A percentile compares a stretch with the other conserved stretches of the same genome.
phyloP scores from a whole-genome alignment of 2,888 invertebrate genomes.

The Rotaria sp. region DNA sequence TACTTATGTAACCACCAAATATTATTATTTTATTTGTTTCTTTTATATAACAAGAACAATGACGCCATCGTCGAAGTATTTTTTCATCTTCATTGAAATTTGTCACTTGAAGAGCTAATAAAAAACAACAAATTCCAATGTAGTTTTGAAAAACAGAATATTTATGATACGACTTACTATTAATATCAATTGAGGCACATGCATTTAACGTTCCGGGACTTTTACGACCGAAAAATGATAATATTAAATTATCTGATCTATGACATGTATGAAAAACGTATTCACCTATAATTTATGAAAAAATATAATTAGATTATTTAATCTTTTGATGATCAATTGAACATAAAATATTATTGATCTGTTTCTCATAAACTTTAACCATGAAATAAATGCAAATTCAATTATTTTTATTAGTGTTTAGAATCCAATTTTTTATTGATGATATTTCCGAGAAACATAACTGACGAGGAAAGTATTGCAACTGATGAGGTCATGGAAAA shows the following conservation, averaged over 20 bases:
- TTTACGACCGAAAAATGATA: neutral
- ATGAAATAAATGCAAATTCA: too few relatives aligned
- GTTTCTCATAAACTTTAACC: too few relatives aligned
- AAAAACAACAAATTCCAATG: neutral
- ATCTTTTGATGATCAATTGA: neutral
- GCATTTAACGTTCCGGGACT: neutral
- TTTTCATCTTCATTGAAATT: neutral
- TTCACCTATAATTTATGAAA: neutral
- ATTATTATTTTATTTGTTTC: neutral
- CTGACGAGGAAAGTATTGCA: too few relatives aligned
- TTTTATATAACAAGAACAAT: slow-evolving; percentile 3
- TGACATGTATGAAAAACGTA: slow-evolving; percentile 29
- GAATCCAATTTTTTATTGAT: too few relatives aligned
- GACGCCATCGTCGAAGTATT: slow-evolving; percentile 1
- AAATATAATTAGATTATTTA: too few relatives aligned
- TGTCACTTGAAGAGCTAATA: neutral
- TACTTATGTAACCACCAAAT: neutral
- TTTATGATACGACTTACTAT: neutral
- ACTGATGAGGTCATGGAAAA: too few relatives aligned
- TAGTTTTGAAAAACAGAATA: neutral
- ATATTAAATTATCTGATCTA: neutral
- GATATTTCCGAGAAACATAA: too few relatives aligned
- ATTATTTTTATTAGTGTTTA: too few relatives aligned
- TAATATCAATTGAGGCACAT: neutral
- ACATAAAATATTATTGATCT: too few relatives aligned